phyloP scores from a whole-genome alignment of 2,888 invertebrate species.

The Callosobruchus maculatus region DNA sequence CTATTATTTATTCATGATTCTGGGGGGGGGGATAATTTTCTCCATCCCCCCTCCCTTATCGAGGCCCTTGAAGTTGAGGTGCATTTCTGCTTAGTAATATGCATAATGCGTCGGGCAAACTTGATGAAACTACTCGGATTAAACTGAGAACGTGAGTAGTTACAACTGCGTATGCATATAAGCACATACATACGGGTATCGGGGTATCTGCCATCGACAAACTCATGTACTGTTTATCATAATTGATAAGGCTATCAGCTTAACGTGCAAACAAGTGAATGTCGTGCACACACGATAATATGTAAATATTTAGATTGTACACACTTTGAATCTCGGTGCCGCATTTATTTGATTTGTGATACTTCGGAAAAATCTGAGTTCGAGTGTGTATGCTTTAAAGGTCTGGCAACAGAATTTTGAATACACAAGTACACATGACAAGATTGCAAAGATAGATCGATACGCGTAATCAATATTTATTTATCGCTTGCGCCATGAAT shows the following conservation, averaged over 20 bases:
- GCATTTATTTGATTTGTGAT: not conserved
- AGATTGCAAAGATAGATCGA: not conserved
- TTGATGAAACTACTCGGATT: not conserved
- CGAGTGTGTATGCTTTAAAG: not conserved
- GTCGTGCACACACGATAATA: not conserved
- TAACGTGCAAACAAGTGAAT: not conserved
- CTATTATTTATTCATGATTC: no score
- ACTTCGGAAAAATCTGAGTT: not conserved
- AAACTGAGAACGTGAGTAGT: not conserved
- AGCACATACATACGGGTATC: not conserved
- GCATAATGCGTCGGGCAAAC: no score
- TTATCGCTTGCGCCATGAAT: not conserved
- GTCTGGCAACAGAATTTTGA: not conserved
- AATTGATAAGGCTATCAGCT: not conserved
- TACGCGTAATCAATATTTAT: not conserved
- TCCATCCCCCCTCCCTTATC: no score
- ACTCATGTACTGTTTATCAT: not conserved
- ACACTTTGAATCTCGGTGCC: not conserved
- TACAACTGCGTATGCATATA: not conserved
- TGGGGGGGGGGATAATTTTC: no score
- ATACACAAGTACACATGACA: not conserved
- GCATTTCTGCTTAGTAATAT: no score
- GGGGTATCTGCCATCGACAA: not conserved
- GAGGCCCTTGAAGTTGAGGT: no score
- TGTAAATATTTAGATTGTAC: not conserved